Percentiles rank a stretch among this genome's conserved stretches.
phyloP scores from a whole-genome alignment of 2,797 vertebrate genomes.

The Myoxocephalus aenaeus region DNA sequence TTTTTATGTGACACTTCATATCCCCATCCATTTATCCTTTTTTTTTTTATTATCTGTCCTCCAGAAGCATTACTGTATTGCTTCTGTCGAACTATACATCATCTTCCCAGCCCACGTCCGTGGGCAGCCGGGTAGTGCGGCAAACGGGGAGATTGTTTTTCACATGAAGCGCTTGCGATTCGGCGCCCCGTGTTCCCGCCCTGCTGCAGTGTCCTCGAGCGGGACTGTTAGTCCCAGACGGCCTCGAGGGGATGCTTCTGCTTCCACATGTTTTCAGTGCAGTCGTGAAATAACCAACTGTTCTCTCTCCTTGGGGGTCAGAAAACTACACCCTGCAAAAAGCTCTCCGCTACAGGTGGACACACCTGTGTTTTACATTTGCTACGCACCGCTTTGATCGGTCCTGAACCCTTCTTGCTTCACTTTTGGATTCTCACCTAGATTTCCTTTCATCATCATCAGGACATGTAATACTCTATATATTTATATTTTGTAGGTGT shows the following conservation, averaged over 20 bases:
- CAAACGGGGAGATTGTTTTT: slow-evolving; percentile 52
- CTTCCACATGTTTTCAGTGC: slow-evolving; percentile 21
- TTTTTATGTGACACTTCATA: slow-evolving; percentile 75
- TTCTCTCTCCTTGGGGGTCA: slow-evolving; percentile 20
- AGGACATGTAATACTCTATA: too few relatives aligned
- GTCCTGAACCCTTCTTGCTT: neutral
- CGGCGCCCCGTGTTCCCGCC: slow-evolving; percentile 19
- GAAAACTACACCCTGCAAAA: slow-evolving; percentile 1
- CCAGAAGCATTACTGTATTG: slow-evolving; percentile 54
- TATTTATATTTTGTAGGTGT: neutral
- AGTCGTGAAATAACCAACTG: neutral
- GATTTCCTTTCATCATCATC: neutral
- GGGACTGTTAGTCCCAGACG: slow-evolving; percentile 40
- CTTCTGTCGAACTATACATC: slow-evolving; percentile 49
- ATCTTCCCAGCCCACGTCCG: slow-evolving; percentile 37
- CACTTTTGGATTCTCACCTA: neutral
- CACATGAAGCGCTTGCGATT: slow-evolving; percentile 40
- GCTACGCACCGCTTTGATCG: neutral
- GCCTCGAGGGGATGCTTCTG: slow-evolving; percentile 23
- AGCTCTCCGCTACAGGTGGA: neutral
- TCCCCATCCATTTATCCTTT: slow-evolving; percentile 65
- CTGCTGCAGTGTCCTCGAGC: slow-evolving; percentile 37
- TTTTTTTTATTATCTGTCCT: slow-evolving; percentile 58
- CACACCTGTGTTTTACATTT: neutral
- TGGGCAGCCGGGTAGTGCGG: slow-evolving; percentile 33